A percentile compares a stretch with the other conserved stretches of the same genome.
These are phyloP conservation scores for Drosophila prostipennis DNA, from an alignment of 2,888 invertebrate species.

Conservation along the genomic window DNA sequence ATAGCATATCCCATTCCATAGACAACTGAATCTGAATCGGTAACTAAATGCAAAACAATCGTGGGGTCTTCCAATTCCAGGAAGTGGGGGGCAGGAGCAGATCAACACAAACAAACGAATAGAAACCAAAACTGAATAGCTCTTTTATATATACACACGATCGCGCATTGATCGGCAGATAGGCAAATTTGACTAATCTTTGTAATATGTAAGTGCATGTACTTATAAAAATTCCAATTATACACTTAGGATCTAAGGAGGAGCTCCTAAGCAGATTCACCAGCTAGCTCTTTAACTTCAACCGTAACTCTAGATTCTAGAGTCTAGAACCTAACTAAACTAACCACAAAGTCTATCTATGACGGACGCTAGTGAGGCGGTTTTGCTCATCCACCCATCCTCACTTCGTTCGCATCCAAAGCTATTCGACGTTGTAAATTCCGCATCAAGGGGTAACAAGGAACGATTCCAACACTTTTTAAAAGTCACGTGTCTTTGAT, in stretches of 20 bases:
- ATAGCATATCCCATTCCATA: constrained; percentile 5
- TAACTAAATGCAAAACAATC: constrained; percentile 61
- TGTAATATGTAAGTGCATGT: constrained; percentile 45
- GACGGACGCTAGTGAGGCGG: not conserved
- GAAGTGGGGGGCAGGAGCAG: constrained; percentile 1
- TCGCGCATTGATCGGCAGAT: constrained; percentile 22
- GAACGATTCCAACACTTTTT: constrained; percentile 9
- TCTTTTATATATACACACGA: constrained; percentile 12
- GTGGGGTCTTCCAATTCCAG: constrained; percentile 59
- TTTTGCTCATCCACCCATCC: not conserved
- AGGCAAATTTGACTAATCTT: constrained; percentile 48
- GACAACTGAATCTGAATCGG: not conserved
- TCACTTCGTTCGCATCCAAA: not conserved
- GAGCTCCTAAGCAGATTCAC: not conserved
- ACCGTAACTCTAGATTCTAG: constrained; percentile 24
- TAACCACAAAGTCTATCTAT: constrained; percentile 11
- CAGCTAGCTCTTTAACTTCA: not conserved
- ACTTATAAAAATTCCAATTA: constrained; percentile 37
- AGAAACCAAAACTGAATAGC: constrained; percentile 41
- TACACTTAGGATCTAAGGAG: constrained; percentile 13
- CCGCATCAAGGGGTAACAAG: not conserved
- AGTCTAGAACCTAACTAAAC: constrained; percentile 15
- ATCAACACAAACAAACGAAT: constrained; percentile 1
- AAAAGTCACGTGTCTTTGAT: constrained; percentile 23
- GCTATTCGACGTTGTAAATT: constrained; percentile 1